Base-by-base conservation (phyloP, 2,888 invertebrate genomes). In the Meteorus colon region DNA sequence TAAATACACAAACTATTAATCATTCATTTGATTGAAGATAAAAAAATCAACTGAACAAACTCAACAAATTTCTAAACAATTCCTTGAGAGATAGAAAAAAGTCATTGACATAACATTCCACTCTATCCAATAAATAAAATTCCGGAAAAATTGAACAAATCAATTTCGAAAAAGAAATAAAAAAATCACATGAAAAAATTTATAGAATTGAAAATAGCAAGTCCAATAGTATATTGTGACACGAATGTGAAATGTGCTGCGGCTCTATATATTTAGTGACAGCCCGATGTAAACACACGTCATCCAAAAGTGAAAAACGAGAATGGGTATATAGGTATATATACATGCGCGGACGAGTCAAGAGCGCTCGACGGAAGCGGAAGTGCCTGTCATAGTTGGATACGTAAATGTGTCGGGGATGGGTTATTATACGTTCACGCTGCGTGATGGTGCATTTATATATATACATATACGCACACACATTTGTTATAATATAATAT, bases 321-420 rank as follows among this genome's bases (percentile, higher is more conserved):
- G 66, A 66, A 71, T 59, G 16, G 12, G 10, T 66, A 24, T 66
- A 45, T 66, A 45, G 19, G 24, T 41, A 65, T 65, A 37, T 65
- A 14, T 66, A 65, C 12, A 63, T 84, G 84, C 81, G 48, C n/a
- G n/a, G 48, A 48, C 48, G 55, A 83, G 83, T 83, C 79, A 83
- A 79, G 85, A 84, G 83, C 82, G 74, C 78, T 77, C 84, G 81
- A 86, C 88, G 89, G 88, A 89, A 88, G 85, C 89, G 89, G 89
- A 89, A 88, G 86, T 86, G 85, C 83, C 86, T 88, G 88, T 89
- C 88, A 88, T 86, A 88, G 85, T 87, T 87, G 86, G 84, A 84
- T 86, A 87, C 85, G 86, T 86, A 88, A 88, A 88, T 85, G 86
- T 82, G 80, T 82, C 80, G 82, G 73, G 68, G 65, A 63, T 72